phyloP scores from a whole-genome alignment of 1,140 invertebrate genomes.

The Leptoteleia sp. region DNA sequence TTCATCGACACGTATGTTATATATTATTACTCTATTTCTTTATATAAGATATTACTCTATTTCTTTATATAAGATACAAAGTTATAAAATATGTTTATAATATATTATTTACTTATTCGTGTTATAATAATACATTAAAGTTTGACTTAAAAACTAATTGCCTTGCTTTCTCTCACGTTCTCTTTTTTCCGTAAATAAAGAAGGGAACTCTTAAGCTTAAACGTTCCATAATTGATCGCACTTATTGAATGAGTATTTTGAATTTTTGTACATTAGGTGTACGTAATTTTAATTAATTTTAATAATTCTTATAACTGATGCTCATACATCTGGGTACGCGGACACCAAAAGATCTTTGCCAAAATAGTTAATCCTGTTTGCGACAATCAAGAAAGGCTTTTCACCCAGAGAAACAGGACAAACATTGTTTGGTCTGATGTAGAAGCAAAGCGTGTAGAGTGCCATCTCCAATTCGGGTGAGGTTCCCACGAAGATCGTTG shows the following conservation, averaged over 20 bases:
- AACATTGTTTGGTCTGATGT: constrained; percentile 79
- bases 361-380: constrained; percentile 78
- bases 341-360: constrained; percentile 79
- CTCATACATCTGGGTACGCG: constrained; percentile 73
- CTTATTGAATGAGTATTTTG: constrained; percentile 54
- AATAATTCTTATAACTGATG: not conserved
- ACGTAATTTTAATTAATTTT: constrained; percentile 13
- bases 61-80: constrained; percentile 51
- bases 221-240: constrained; percentile 30
- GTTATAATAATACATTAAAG: no score
- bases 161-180: not conserved
- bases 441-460: constrained; percentile 85
- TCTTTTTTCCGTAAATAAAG: not conserved
- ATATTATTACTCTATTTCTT: not conserved
- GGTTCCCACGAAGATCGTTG: constrained; percentile 85
- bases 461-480: constrained; percentile 88
- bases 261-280: constrained; percentile 30
- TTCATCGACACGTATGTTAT: no score
- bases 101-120: constrained; percentile 24
- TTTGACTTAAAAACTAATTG: not conserved
- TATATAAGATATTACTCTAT: constrained; percentile 42
- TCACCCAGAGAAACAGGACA: constrained; percentile 80
- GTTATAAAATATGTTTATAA: constrained; percentile 60
- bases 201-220: constrained; percentile 1
- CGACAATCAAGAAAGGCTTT: constrained; percentile 75